Conservation (phyloP, 2,113 vertebrate genomes). For the Trochalopteron elliotii region DNA sequence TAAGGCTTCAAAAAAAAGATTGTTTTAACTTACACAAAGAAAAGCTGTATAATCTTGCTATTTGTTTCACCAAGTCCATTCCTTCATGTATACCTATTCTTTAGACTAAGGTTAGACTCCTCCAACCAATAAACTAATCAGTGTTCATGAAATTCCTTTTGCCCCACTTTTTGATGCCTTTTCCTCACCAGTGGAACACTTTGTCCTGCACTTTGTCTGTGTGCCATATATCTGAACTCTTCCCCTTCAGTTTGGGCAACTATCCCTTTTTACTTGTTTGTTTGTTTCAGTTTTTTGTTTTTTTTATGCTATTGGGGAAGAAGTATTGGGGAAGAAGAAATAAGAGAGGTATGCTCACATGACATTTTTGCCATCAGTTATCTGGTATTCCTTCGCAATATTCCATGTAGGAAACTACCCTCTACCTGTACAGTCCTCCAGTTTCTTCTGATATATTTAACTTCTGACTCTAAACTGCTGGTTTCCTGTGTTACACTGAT, state of each 20-base stretch:
- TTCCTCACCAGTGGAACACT: not conserved
- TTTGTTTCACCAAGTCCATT: not conserved
- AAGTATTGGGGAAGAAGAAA: not conserved
- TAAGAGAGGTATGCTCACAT: not conserved
- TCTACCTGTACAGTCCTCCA: not conserved
- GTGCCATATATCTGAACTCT: too few species aligned
- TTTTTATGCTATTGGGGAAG: not conserved
- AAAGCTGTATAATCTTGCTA: not conserved
- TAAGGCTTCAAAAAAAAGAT: not conserved
- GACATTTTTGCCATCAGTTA: not conserved
- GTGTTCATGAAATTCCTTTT: not conserved
- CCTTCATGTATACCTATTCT: not conserved
- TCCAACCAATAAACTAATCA: not conserved
- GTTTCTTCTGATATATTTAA: not conserved
- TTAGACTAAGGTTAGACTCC: not conserved
- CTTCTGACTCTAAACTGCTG: not conserved
- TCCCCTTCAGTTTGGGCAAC: not conserved
- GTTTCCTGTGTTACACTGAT: not conserved
- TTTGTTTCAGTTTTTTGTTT: not conserved
- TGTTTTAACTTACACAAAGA: not conserved
- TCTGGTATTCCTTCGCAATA: not conserved
- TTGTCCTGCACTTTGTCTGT: not conserved
- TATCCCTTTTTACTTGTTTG: rapidly evolving
- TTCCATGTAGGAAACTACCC: not conserved
- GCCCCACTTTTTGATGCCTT: not conserved